Evolutionary conservation across 2,888 invertebrate species (phyloP), one percentile per base, ranked within the genome.

Genomic region (Celastrina argiolus): DNA sequence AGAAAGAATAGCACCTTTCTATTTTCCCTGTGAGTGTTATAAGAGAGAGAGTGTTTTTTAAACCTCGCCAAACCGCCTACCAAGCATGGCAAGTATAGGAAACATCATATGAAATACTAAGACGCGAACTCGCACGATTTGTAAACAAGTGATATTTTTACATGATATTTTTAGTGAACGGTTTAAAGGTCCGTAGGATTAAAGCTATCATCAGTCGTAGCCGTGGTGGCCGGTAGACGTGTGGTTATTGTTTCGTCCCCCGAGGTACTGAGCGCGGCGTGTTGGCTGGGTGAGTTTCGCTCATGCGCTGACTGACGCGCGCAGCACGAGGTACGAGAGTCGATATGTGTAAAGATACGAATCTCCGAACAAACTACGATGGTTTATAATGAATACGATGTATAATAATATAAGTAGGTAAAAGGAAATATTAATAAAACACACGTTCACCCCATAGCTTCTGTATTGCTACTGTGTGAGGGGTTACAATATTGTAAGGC

Each of bases 221-320:
- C 65, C 69, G n/a, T n/a, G 31, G 3, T 31, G 31, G 31, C 31
- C 7, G 66, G 65, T 16, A 45, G 64, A 72, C 85, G 84, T 82
- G 82, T 77, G 74, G 61, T 71, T 51, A 31, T 74, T 75, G 70
- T 74, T 76, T 73, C 70, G 70, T 74, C 79, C 74, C 69, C 75
- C 77, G 80, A 80, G 83, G 81, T 79, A 87, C 87, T 86, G 77
- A 72, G 71, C 28, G 41, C 16, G n/a, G 28, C 34, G 77, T 70
- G 72, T 74, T 75, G 77, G 71, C 74, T 74, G 73, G 74, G 75
- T 73, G 77, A 74, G 76, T 78, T 78, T 79, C 82, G 88, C 81
- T 87, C 88, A 90, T 89, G 88, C 88, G 89, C 89, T 77, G 78
- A 81, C 75, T 76, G 76, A 73, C 75, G 31, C 31, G 31, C 31